Percentiles rank a stretch among this genome's conserved stretches.
Conservation (phyloP, 2,797 vertebrate species). For the Halcyon smyrnensis region DNA sequence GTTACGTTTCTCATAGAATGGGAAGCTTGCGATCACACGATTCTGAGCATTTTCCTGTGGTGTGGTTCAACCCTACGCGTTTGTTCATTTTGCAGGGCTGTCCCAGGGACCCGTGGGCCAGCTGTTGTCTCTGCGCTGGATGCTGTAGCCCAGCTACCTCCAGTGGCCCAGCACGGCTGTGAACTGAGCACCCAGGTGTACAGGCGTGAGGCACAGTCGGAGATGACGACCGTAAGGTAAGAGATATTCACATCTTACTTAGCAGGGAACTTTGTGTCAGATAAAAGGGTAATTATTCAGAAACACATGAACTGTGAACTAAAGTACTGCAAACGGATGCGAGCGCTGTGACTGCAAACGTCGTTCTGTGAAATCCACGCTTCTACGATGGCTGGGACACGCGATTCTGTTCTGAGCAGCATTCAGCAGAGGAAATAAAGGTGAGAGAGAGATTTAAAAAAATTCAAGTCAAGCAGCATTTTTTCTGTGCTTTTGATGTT, state of each 20-base stretch:
- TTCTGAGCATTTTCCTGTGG: background rate
- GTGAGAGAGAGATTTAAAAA: background rate
- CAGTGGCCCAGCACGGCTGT: fast-evolving
- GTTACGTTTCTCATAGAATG: background rate
- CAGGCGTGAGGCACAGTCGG: fast-evolving
- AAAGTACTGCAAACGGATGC: background rate
- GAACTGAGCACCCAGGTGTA: fast-evolving
- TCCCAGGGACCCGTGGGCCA: fast-evolving
- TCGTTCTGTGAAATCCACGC: fast-evolving
- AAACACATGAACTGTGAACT: background rate
- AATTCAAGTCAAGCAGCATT: background rate
- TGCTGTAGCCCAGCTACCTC: background rate
- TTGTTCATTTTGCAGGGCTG: background rate
- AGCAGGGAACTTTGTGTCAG: too few relatives aligned
- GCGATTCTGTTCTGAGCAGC: fast-evolving
- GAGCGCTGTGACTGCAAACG: background rate
- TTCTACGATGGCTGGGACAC: fast-evolving
- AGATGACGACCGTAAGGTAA: background rate
- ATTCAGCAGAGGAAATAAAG: background rate
- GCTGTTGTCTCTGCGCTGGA: fast-evolving
- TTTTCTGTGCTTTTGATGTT: background rate
- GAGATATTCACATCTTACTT: background rate
- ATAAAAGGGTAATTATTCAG: too few relatives aligned
- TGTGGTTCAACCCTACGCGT: background rate
- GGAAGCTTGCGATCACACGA: fast-evolving